These are phyloP conservation scores for Caenorhabditis tropicalis DNA, from an alignment of 1,140 invertebrate species.

Conservation along the genomic window DNA sequence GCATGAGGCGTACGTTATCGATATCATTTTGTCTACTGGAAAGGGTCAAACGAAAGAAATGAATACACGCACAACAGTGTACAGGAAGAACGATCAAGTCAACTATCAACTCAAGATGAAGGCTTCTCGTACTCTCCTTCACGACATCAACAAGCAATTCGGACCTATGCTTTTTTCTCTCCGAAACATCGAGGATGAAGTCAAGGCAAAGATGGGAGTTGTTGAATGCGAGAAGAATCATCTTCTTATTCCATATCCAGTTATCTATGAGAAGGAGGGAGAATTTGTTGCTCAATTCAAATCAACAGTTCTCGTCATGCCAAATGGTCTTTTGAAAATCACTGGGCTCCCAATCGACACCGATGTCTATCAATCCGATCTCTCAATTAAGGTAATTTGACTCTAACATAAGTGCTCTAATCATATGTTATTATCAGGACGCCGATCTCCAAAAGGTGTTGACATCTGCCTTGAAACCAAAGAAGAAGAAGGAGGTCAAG, in stretches of 20 bases:
- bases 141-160: conserved; percentile 86
- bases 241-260: conserved; percentile 94
- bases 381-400: too few relatives aligned
- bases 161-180: conserved; percentile 84
- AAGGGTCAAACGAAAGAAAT: conserved; percentile 85
- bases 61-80: conserved; percentile 93
- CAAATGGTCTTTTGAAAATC: conserved; percentile 91
- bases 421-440: too few relatives aligned
- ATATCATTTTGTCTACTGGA: conserved; percentile 92
- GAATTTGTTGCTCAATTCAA: conserved; percentile 98
- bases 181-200: conserved; percentile 89
- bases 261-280: conserved; percentile 73
- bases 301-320: conserved; percentile 94
- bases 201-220: conserved; percentile 94
- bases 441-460: background rate
- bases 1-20: conserved; percentile 97
- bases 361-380: conserved; percentile 72
- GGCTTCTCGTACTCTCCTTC: conserved; percentile 92
- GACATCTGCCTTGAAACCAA: conserved; percentile 42
- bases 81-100: conserved; percentile 93
- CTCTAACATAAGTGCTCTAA: too few relatives aligned
- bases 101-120: conserved; percentile 95
- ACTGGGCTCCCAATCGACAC: conserved; percentile 89
- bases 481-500: conserved; percentile 41
- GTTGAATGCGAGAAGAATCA: conserved; percentile 97